Percentiles rank a stretch among this genome's conserved stretches.
These are phyloP conservation scores for Proctacanthus coquilletti DNA, from an alignment of 1,140 invertebrate species.

Conservation along the genomic window DNA sequence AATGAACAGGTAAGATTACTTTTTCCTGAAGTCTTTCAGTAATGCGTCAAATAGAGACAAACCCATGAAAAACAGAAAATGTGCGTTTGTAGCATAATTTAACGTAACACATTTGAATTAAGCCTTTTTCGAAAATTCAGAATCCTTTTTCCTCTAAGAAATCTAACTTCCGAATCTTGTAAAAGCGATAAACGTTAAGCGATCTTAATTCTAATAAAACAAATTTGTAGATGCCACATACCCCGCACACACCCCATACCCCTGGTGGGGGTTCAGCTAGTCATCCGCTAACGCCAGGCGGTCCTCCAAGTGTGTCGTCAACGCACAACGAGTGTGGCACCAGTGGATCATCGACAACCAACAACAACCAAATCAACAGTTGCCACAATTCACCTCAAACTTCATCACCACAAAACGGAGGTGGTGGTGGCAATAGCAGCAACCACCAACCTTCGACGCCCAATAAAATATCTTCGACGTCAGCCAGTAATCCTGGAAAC, in stretches of 20 bases:
- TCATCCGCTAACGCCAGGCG: slow-evolving; percentile 38
- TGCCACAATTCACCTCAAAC: slow-evolving; percentile 21
- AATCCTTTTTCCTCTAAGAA: slow-evolving; percentile 14
- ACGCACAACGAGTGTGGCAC: slow-evolving; percentile 32
- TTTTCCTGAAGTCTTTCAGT: background rate
- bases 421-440: slow-evolving; percentile 10
- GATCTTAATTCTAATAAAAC: slow-evolving; percentile 6
- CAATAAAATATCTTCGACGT: background rate
- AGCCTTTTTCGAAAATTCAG: background rate
- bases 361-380: slow-evolving; percentile 20
- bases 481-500: background rate
- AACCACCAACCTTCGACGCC: slow-evolving; percentile 24
- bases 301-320: slow-evolving; percentile 62
- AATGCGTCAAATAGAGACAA: background rate
- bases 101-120: too few relatives aligned
- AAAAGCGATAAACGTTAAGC: too few relatives aligned
- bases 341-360: slow-evolving; percentile 34
- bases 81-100: background rate
- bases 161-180: too few relatives aligned
- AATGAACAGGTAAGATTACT: slow-evolving; percentile 60
- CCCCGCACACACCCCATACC: slow-evolving; percentile 74
- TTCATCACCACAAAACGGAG: background rate
- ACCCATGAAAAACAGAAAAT: background rate
- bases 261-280: slow-evolving; percentile 41
- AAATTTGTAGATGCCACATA: slow-evolving; percentile 76